Percentiles rank a stretch among this genome's conserved stretches.
Conservation (phyloP, 1,140 invertebrate genomes). For the Aphelenchoides besseyi region DNA sequence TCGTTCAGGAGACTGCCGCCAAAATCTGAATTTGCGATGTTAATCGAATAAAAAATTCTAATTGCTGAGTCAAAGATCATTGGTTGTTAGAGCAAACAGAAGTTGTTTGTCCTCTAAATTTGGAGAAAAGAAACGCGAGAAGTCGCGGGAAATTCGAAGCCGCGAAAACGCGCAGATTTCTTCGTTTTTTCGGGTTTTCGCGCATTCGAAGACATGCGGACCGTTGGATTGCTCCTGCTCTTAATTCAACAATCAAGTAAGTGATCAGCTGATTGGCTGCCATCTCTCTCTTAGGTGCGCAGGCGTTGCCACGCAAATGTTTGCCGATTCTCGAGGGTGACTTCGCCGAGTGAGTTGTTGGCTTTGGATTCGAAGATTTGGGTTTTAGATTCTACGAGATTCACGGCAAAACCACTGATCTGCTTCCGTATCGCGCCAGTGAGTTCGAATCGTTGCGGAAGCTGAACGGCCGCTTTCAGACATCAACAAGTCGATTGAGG, state of each 20-base stretch:
- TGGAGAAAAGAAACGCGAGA: background rate
- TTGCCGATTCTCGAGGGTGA: slow-evolving; percentile 18
- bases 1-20: slow-evolving; percentile 26
- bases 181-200: too few species aligned
- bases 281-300: background rate
- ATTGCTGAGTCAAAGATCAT: too few species aligned
- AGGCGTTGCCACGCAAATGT: background rate
- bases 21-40: background rate
- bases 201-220: too few species aligned
- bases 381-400: slow-evolving; percentile 16
- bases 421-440: slow-evolving; percentile 12
- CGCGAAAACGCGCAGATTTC: too few species aligned
- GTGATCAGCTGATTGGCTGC: background rate
- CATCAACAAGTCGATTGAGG: slow-evolving; percentile 17
- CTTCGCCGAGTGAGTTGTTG: slow-evolving; percentile 23
- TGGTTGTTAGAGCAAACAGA: too few species aligned
- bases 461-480: background rate
- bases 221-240: background rate
- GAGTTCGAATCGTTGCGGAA: background rate
- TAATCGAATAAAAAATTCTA: background rate
- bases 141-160: too few species aligned
- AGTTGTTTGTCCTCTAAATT: background rate
- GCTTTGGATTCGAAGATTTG: too few species aligned
- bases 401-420: background rate
- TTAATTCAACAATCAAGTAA: background rate